Evolutionary conservation across 2,888 invertebrate genomes (phyloP).

Genomic region (Tanytarsus gracilentus): DNA sequence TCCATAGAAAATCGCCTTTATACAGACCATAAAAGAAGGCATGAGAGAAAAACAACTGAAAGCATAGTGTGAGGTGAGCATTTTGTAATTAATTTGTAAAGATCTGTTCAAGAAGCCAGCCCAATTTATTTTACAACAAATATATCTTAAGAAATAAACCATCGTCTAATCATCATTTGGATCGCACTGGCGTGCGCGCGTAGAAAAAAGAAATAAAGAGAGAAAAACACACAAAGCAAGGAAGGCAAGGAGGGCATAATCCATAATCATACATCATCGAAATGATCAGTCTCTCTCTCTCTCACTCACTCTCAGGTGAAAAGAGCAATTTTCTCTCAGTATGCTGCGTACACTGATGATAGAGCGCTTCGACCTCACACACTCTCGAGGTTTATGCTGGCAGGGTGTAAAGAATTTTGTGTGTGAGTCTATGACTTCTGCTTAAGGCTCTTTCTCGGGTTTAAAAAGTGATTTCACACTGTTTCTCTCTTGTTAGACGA

Average conservation of each 20-base stretch:
- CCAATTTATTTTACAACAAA: too few species aligned
- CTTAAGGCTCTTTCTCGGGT: neutral
- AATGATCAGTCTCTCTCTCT: too few species aligned
- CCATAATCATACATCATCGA: constrained; percentile 23
- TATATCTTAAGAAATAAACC: too few species aligned
- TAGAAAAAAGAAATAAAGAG: neutral
- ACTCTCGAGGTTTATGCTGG: constrained; percentile 10
- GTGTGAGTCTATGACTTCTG: constrained; percentile 11
- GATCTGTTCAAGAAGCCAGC: too few species aligned
- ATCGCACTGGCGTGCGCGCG: too few species aligned
- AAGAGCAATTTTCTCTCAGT: neutral
- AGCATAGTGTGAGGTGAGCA: too few species aligned
- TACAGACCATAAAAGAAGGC: neutral
- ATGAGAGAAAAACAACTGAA: neutral
- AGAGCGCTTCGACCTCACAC: constrained; percentile 27
- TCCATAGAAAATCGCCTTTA: constrained; percentile 1
- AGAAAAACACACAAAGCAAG: neutral
- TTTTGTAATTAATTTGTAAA: too few species aligned
- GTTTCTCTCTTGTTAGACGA: neutral
- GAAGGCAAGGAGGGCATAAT: constrained; percentile 13
- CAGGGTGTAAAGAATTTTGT: constrained; percentile 24
- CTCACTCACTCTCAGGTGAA: constrained; percentile 1
- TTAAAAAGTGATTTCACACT: constrained; percentile 6
- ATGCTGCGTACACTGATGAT: neutral
- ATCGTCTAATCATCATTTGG: too few species aligned